These are phyloP conservation scores for Pollicipes pollicipes DNA, from an alignment of 1,140 invertebrate genomes.

Conservation along the genomic window DNA sequence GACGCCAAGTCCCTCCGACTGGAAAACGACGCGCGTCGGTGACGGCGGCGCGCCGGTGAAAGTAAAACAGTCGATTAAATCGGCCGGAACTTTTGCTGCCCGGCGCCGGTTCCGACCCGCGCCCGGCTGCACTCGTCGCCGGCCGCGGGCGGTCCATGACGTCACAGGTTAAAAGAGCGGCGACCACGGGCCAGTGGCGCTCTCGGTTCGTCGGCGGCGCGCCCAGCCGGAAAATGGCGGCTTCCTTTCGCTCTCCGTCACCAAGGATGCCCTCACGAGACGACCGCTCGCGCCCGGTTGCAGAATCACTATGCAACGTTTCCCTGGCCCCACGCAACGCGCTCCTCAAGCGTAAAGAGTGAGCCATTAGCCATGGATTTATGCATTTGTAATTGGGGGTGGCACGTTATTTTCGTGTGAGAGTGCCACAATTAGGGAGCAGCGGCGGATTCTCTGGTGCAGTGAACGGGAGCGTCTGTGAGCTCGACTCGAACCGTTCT, in stretches of 20 bases:
- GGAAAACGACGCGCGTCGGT: background rate
- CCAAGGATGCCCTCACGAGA: no score
- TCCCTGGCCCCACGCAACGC: background rate
- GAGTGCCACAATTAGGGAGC: background rate
- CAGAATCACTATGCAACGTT: background rate
- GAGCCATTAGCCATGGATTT: background rate
- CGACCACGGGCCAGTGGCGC: no score
- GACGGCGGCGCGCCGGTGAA: background rate
- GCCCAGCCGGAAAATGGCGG: no score
- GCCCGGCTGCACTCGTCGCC: no score
- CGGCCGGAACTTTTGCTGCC: no score
- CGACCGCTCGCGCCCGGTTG: background rate
- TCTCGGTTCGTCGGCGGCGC: no score
- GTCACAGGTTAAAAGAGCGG: no score
- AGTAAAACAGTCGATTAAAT: no score
- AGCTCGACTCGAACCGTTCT: no score
- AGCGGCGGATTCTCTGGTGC: background rate
- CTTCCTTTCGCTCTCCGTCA: no score
- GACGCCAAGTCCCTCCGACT: background rate
- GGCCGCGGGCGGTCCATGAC: no score
- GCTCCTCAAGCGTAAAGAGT: background rate
- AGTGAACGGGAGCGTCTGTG: background rate
- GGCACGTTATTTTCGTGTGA: background rate
- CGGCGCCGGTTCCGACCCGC: no score
- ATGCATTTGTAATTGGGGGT: background rate